A percentile compares a stretch with the other conserved stretches of the same genome.
phyloP scores from a whole-genome alignment of 1,140 invertebrate genomes.

The Heliconius hermathena region DNA sequence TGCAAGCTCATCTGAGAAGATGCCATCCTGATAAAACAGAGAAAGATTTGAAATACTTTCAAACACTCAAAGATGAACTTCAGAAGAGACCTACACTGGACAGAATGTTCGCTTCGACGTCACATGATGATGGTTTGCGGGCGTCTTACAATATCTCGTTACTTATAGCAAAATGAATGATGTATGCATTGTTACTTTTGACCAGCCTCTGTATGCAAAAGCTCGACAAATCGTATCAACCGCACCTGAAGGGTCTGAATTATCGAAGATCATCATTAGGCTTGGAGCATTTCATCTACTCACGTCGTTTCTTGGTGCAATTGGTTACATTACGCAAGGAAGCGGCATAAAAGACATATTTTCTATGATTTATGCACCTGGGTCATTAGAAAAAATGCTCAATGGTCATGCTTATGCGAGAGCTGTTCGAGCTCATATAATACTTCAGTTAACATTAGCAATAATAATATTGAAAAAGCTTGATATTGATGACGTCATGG shows the following conservation, averaged over 20 bases:
- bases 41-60: no score
- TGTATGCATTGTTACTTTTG: slow-evolving; percentile 60
- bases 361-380: slow-evolving; percentile 53
- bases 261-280: slow-evolving; percentile 58
- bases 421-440: slow-evolving; percentile 63
- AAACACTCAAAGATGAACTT: no score
- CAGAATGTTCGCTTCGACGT: no score
- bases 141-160: no score
- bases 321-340: slow-evolving; percentile 71
- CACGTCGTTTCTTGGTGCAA: slow-evolving; percentile 66
- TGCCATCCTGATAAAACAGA: no score
- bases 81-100: no score
- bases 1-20: no score
- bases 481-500: slow-evolving; percentile 49
- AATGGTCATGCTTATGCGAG: slow-evolving; percentile 49
- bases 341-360: slow-evolving; percentile 64
- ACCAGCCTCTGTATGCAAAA: slow-evolving; percentile 70
- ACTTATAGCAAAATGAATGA: no score
- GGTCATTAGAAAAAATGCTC: slow-evolving; percentile 66
- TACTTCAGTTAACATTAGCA: slow-evolving; percentile 56
- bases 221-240: slow-evolving; percentile 69
- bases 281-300: slow-evolving; percentile 67
- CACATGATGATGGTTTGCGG: no score
- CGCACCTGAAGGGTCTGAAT: slow-evolving; percentile 48
- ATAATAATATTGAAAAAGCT: slow-evolving; percentile 53